Conservation (phyloP, 2,888 invertebrate species). For the Anarsia innoxiella region DNA sequence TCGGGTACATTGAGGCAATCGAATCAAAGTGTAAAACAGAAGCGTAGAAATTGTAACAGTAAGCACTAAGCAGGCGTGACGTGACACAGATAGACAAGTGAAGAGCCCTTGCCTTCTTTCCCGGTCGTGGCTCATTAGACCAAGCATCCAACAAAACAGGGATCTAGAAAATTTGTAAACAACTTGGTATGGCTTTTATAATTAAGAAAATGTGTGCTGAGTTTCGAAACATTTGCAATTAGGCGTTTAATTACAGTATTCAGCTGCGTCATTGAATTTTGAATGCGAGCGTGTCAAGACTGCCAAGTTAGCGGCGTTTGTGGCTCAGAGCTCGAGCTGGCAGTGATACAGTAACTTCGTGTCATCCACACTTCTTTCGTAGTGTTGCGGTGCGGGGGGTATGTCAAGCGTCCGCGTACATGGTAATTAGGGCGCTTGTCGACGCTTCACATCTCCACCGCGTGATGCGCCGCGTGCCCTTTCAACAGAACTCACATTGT, state of each 20-base stretch:
- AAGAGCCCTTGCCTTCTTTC: too few species aligned
- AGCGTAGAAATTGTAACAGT: too few species aligned
- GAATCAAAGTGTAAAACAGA: too few species aligned
- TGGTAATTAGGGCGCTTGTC: constrained; percentile 19
- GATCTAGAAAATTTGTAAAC: constrained; percentile 14
- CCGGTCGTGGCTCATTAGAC: constrained; percentile 32
- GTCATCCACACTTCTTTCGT: constrained; percentile 1
- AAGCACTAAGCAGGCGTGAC: too few species aligned
- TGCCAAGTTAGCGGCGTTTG: not conserved
- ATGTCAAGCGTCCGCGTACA: constrained; percentile 5
- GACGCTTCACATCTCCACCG: constrained; percentile 20
- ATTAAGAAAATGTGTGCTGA: constrained; percentile 18
- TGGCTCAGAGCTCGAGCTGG: not conserved
- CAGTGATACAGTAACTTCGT: constrained; percentile 1
- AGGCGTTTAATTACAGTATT: constrained; percentile 7
- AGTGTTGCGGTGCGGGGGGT: not conserved
- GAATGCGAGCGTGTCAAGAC: not conserved
- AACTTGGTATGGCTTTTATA: not conserved
- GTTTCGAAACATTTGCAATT: constrained; percentile 10
- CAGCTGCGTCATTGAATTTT: constrained; percentile 5
- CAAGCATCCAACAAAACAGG: constrained; percentile 18
- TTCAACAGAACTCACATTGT: constrained; percentile 21
- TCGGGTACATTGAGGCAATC: too few species aligned
- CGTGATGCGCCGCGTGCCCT: constrained; percentile 18
- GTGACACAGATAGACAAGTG: too few species aligned